Evolutionary conservation across 2,797 vertebrate species (phyloP).

Genomic region (Sarcophilus harrisii): DNA sequence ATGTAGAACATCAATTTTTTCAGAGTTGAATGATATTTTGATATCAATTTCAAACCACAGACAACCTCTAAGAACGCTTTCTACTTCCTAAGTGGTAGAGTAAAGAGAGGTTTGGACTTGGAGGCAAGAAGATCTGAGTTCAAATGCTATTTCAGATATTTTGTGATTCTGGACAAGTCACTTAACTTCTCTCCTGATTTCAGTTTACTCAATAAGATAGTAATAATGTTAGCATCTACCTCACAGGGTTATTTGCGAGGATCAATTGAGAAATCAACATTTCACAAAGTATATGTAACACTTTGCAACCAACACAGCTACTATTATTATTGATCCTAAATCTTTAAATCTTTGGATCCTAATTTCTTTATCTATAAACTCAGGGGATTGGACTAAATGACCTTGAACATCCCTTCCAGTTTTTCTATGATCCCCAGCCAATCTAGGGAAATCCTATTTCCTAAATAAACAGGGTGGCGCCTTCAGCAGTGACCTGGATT

Average conservation of each 20-base stretch:
- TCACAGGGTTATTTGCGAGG: background rate
- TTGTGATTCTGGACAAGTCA: background rate
- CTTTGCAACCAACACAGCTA: background rate
- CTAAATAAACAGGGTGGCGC: background rate
- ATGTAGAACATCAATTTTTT: no score
- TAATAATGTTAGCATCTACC: background rate
- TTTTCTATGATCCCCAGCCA: background rate
- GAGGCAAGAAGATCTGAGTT: background rate
- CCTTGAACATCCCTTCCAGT: background rate
- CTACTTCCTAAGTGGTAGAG: background rate
- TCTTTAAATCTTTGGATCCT: background rate
- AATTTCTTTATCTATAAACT: background rate
- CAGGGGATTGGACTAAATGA: background rate
- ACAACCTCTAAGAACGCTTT: background rate
- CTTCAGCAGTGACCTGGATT: background rate
- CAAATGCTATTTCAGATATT: background rate
- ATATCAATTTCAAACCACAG: no score
- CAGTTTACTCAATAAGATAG: background rate
- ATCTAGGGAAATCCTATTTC: background rate
- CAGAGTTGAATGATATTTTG: no score
- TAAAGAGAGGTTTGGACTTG: background rate
- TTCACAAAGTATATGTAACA: background rate
- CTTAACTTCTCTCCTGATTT: background rate
- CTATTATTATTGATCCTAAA: background rate
- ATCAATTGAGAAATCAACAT: background rate